Evolutionary conservation across 2,888 invertebrate species (phyloP), one percentile per base, ranked within the genome.

Genomic region (Lydus trimaculatus): DNA sequence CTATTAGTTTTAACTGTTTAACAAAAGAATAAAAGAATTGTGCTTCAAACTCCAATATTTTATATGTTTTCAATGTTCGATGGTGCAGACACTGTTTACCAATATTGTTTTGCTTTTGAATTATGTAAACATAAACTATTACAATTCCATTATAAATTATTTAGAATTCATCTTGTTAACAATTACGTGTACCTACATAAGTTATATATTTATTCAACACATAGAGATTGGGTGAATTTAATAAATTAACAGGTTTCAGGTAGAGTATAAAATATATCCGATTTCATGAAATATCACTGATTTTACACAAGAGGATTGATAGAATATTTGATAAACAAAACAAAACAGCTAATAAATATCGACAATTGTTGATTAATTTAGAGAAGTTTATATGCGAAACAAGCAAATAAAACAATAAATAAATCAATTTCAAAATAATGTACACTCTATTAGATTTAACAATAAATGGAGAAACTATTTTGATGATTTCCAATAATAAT

Each of bases 401-500:
- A 25, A 8, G 1, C 48, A 23, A 52, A 52, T 52, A 23, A 52
- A 52, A 52, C 6, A 1, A 4, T 25, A 25, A 56, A 25, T 13
- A 56, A 56, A 56, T 56, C 25, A 56, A 56, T 56, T 56, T 25
- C 15, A 56, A 56, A n/a, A 56, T 56, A 13, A 56, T 56, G 20
- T 20, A 2, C 17, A 20, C 25, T 56, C 25, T 2, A 15, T 56
- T 56, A 56, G 7, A 56, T 4, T 13, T 48, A 48, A 20, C 48
- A n/a, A 48, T 20, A 20, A 48, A 48, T 48, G 20, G 0, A 48
- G 48, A 48, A 48, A 48, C n/a, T 7, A 7, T 48, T 48, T 48
- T 48, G 20, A 20, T 20, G 17, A 20, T 20, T 48, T 48, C n/a
- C n/a, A 2, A 13, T 3, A 39, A 39, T 17, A 20, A 20, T 48